These are phyloP conservation scores for Ochropleura plecta DNA, from an alignment of 2,888 invertebrate genomes.

Conservation along the genomic window DNA sequence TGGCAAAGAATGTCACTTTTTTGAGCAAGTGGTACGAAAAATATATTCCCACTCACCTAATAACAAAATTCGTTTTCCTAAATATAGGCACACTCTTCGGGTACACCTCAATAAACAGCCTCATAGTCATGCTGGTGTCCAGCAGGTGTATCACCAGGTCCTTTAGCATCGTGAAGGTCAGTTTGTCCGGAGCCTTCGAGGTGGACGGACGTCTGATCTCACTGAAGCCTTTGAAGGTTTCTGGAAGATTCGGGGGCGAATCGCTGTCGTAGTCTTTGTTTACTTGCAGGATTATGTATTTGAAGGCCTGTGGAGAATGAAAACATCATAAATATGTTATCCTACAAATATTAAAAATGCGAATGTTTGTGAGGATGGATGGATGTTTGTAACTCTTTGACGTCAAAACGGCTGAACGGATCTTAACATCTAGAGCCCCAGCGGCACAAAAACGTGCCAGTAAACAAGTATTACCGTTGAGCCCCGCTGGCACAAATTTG, in stretches of 20 bases:
- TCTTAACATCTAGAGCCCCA: no score
- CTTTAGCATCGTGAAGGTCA: conserved; percentile 88
- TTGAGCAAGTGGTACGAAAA: no score
- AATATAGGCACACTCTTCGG: conserved; percentile 89
- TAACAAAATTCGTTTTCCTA: conserved; percentile 90
- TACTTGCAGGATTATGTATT: conserved; percentile 88
- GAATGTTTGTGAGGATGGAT: no score
- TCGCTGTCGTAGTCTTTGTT: conserved; percentile 85
- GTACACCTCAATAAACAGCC: conserved; percentile 92
- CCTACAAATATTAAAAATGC: conserved; percentile 59
- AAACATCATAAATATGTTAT: conserved; percentile 90
- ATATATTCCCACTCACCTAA: conserved; percentile 84
- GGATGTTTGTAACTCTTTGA: no score
- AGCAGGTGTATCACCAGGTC: conserved; percentile 93
- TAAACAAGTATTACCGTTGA: no score
- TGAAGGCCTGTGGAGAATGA: conserved; percentile 88
- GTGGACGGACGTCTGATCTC: conserved; percentile 81
- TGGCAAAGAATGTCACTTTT: no score
- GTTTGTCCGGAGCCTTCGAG: conserved; percentile 74
- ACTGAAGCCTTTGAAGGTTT: conserved; percentile 86
- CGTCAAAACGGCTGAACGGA: no score
- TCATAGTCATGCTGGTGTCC: conserved; percentile 93
- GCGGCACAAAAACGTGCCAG: no score
- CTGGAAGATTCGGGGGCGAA: conserved; percentile 86
- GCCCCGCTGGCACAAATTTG: no score